Percentiles rank a stretch among this genome's conserved stretches.
These are phyloP conservation scores for Eulacestoma nigropectus DNA, from an alignment of 2,113 vertebrate genomes.

Conservation along the genomic window DNA sequence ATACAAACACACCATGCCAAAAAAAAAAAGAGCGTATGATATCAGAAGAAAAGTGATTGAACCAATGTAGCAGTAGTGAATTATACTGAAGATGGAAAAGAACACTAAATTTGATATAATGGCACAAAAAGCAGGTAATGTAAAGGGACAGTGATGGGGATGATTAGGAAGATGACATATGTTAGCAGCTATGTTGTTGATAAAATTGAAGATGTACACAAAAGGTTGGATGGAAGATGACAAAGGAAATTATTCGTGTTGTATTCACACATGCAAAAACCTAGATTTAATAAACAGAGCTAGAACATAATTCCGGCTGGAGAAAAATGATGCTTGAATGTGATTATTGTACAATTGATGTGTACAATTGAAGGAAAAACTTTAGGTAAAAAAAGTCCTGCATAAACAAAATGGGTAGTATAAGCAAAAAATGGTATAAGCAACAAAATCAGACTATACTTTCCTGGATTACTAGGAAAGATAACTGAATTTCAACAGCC, in stretches of 20 bases:
- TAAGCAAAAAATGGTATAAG: neutral
- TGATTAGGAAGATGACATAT: neutral
- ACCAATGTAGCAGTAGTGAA: neutral
- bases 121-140: neutral
- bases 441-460: neutral
- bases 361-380: neutral
- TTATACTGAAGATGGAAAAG: neutral
- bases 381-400: neutral
- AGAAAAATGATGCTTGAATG: neutral
- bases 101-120: neutral
- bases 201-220: neutral
- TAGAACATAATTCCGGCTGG: neutral
- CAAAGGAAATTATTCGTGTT: neutral
- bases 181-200: neutral
- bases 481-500: neutral
- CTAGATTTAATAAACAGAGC: neutral
- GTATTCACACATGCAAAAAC: neutral
- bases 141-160: neutral
- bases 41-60: neutral
- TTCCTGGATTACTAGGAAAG: neutral
- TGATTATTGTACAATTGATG: neutral
- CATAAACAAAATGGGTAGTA: neutral
- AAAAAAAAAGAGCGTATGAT: neutral
- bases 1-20: neutral
- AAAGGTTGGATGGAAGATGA: neutral